Percentiles rank a stretch among this genome's conserved stretches.
phyloP scores from a whole-genome alignment of 1,140 invertebrate genomes.

The Caenorhabditis briggsae region DNA sequence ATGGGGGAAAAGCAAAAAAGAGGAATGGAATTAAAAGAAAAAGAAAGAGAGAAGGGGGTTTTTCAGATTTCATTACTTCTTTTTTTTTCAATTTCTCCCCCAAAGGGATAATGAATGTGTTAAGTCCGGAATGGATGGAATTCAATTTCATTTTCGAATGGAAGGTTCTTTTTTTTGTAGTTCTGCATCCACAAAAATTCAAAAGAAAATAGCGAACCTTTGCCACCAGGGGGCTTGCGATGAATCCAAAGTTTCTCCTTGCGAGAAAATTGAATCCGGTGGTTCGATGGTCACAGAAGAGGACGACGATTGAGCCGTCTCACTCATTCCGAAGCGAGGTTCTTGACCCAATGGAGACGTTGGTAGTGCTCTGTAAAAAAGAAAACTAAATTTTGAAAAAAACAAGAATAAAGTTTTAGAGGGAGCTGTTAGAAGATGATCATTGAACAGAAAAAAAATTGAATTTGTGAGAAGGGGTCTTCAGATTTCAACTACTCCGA shows the following conservation, averaged over 20 bases:
- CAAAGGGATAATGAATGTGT: conserved; percentile 37
- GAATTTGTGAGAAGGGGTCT: too few relatives aligned
- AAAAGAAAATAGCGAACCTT: background rate
- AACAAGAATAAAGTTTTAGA: background rate
- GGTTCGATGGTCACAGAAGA: conserved; percentile 42
- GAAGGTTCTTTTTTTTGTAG: background rate
- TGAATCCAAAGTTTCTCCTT: conserved; percentile 22
- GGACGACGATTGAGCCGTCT: conserved; percentile 35
- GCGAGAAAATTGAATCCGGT: conserved; percentile 35
- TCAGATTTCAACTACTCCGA: too few relatives aligned
- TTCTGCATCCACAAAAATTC: too few relatives aligned
- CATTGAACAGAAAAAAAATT: too few relatives aligned
- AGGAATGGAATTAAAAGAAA: conserved; percentile 22
- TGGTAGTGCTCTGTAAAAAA: background rate
- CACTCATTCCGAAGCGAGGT: conserved; percentile 33
- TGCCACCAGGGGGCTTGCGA: conserved; percentile 26
- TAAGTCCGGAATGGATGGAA: background rate
- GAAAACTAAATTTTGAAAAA: background rate
- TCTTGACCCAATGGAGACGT: conserved; percentile 30
- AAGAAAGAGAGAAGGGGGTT: background rate
- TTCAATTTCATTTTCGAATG: too few relatives aligned
- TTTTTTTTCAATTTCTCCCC: background rate
- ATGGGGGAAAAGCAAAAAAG: conserved; percentile 10
- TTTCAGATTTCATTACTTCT: conserved; percentile 44
- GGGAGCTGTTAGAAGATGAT: too few relatives aligned